Conservation (phyloP, 2,113 vertebrate species). For the Ondatra zibethicus region DNA sequence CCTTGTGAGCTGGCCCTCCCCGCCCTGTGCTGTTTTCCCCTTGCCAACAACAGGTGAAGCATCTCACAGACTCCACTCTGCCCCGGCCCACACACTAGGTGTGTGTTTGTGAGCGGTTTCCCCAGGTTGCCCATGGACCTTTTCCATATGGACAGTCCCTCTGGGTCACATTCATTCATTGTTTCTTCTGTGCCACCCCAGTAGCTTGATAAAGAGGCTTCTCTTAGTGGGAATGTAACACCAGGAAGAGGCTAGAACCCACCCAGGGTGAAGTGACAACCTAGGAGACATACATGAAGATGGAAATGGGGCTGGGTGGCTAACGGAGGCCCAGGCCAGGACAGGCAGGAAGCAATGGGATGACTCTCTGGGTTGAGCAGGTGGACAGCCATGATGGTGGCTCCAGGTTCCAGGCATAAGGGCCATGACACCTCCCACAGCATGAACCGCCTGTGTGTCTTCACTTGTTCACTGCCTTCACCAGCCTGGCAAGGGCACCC, state of each 20-base stretch:
- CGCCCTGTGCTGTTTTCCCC: background rate
- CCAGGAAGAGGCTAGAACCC: accelerated
- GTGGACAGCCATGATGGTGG: background rate
- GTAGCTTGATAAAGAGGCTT: background rate
- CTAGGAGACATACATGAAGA: background rate
- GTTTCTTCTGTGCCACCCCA: background rate
- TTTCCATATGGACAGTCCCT: background rate
- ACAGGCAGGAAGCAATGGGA: accelerated
- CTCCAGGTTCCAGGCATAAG: background rate
- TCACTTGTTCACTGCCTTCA: background rate
- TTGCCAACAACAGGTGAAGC: no score
- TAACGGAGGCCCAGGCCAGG: accelerated
- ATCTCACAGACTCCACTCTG: background rate
- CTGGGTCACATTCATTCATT: background rate
- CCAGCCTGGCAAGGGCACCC: background rate
- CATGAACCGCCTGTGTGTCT: accelerated
- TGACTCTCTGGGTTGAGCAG: background rate
- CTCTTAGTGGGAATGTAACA: background rate
- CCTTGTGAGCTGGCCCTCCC: background rate
- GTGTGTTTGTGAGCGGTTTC: background rate
- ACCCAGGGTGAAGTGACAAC: background rate
- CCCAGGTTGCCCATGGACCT: background rate
- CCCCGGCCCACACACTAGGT: accelerated
- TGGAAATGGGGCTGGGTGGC: accelerated
- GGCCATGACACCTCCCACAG: background rate